Conservation (phyloP, 1,140 invertebrate species). For the Scylla paramamosain region DNA sequence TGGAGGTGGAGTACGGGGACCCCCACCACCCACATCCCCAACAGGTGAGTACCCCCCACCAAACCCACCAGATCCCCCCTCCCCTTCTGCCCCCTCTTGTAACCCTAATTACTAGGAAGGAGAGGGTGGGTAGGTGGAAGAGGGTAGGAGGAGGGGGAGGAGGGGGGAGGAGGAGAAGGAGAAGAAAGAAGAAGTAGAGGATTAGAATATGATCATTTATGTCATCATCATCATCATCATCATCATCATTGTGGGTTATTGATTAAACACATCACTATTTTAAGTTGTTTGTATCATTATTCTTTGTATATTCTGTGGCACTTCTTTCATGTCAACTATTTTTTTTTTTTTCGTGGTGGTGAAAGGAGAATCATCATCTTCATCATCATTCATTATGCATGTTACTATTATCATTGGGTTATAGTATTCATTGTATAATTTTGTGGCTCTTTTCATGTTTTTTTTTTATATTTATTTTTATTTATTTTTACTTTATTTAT, state of each 20-base stretch:
- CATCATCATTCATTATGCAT: not conserved
- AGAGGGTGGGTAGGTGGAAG: not conserved
- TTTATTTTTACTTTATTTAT: not conserved
- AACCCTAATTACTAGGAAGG: not conserved
- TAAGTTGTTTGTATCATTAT: too few relatives aligned
- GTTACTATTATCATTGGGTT: not conserved
- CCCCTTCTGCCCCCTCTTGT: not conserved
- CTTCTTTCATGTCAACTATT: too few relatives aligned
- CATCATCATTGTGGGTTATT: too few relatives aligned
- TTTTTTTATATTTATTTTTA: not conserved
- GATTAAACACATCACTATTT: too few relatives aligned
- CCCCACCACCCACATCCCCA: not conserved
- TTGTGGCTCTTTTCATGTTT: not conserved
- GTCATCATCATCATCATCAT: too few relatives aligned
- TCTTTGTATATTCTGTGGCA: too few relatives aligned
- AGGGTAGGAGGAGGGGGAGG: not conserved
- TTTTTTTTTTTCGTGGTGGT: too few relatives aligned
- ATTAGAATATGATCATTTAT: too few relatives aligned
- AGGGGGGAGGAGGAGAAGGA: not conserved
- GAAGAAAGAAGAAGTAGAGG: too few relatives aligned
- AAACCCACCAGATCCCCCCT: not conserved
- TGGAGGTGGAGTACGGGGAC: not conserved
- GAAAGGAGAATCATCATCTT: too few relatives aligned
- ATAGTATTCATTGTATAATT: not conserved
- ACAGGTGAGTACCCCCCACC: not conserved